phyloP scores from a whole-genome alignment of 2,797 vertebrate species.

The Cyclura pinguis region DNA sequence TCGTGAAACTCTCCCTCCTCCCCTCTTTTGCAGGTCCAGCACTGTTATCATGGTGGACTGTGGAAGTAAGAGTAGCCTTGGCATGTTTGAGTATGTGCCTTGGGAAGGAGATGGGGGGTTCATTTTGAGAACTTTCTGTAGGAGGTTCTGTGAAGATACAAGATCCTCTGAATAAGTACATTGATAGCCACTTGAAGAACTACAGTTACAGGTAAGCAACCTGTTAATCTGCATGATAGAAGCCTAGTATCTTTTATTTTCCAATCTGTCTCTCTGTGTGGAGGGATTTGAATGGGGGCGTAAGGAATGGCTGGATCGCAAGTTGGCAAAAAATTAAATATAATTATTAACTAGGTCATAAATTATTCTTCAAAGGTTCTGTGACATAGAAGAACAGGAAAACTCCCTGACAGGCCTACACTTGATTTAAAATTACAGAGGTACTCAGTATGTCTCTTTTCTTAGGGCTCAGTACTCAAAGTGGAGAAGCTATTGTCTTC shows the following conservation, averaged over 20 bases:
- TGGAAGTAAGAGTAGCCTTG: too few species aligned
- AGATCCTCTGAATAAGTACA: too few species aligned
- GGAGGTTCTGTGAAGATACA: too few species aligned
- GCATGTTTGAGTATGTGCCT: too few species aligned
- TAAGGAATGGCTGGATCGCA: background rate
- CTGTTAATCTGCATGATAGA: background rate
- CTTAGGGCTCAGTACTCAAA: background rate
- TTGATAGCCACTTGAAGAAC: too few species aligned
- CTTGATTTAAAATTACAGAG: slow-evolving; percentile 27
- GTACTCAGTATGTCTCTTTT: slow-evolving; percentile 17
- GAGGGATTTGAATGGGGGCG: background rate
- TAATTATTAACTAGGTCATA: slow-evolving; percentile 29
- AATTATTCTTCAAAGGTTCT: slow-evolving; percentile 36
- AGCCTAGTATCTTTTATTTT: background rate
- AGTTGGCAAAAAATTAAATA: slow-evolving; percentile 36
- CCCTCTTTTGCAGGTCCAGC: too few species aligned
- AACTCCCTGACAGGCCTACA: slow-evolving; percentile 12
- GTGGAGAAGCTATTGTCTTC: background rate
- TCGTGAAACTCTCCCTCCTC: too few species aligned
- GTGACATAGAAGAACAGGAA: background rate
- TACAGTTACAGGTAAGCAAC: too few species aligned
- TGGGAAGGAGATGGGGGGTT: too few species aligned
- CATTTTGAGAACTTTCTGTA: too few species aligned
- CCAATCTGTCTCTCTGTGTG: background rate
- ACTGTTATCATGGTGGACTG: too few species aligned